These are phyloP conservation scores for Spea bombifrons DNA, from an alignment of 2,113 vertebrate genomes.

Conservation along the genomic window DNA sequence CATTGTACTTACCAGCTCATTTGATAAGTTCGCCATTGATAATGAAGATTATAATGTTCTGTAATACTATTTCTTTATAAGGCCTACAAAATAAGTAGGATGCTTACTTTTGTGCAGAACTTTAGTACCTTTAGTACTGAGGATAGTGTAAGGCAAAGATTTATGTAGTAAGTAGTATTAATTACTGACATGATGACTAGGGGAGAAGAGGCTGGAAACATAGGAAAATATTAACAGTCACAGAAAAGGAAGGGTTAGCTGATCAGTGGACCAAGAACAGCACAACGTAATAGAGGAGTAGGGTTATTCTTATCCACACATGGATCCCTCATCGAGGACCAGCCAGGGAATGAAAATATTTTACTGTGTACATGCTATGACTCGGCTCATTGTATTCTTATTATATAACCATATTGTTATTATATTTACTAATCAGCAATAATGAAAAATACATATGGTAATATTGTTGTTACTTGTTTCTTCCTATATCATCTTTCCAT, in stretches of 20 bases:
- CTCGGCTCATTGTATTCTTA: neutral
- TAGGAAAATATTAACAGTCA: slow-evolving; percentile 32
- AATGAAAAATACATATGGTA: no score
- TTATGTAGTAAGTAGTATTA: slow-evolving; percentile 1
- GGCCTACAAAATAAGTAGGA: neutral
- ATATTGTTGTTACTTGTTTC: no score
- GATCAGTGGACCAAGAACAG: slow-evolving; percentile 32
- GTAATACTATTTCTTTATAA: neutral
- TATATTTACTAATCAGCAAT: no score
- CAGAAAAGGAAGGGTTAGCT: slow-evolving; percentile 4
- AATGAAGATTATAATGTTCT: neutral
- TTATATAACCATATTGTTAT: no score
- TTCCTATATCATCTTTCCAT: no score
- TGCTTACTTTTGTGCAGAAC: neutral
- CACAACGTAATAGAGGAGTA: slow-evolving; percentile 10
- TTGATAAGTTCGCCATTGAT: neutral
- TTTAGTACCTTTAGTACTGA: neutral
- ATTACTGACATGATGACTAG: neutral
- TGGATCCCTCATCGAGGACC: neutral
- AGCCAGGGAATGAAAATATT: neutral
- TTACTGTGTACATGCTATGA: neutral
- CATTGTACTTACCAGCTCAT: slow-evolving; percentile 25
- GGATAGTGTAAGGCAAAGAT: neutral
- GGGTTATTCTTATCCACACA: neutral
- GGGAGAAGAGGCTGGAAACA: neutral